Base-by-base conservation (phyloP, 2,797 vertebrate species). In the Naso thynnoides region DNA sequence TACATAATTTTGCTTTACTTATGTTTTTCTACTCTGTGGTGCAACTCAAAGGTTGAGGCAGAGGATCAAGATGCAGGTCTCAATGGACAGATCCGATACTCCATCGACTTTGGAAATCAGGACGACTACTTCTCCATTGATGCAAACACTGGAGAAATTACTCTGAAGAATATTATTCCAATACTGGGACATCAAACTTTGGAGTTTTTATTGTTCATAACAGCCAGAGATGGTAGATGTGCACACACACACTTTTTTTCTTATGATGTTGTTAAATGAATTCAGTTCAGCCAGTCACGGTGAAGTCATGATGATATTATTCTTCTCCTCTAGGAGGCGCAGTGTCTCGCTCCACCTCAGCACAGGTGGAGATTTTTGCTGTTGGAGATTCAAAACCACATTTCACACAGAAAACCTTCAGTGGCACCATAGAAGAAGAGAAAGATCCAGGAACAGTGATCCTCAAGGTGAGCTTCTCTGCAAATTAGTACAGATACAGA, bases 391-490 rank as follows among this genome's bases (percentile, higher is more conserved):
- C 21, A 26, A 67, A 56, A 16, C 52, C 42, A 33, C 27, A 26
- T 21, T 67, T 67, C 52, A 67, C 39, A 0, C 52, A 67, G 53
- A 33, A 42, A 5, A 47, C 8, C 49, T 66, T 44, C 63, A 42
- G 38, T 0, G 11, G 26, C 63, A 66, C 50, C 39, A 54, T 16
- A 31, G 50, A 66, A 42, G 63, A 66, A 44, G 63, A 66, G n/a
- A 31, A 38, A 31, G 39, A 31, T 38, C 38, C 63, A 13, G 63
- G 63, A 44, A 44, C 63, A 31, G 9, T 54, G 26, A 31, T 66
- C 38, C 4, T 53, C 26, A 42, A 42, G 64, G 65, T 68, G 44
- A 57, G 26, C 8, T 49, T 91, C 23, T 0, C 76, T 39, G 13
- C 9, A 38, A 11, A 9, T 14, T 41, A 3, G 39, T 15, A 15